Percentiles rank a stretch among this genome's conserved stretches.
These are phyloP conservation scores for Herminia tarsipennalis DNA, from an alignment of 2,888 invertebrate species.

Conservation along the genomic window DNA sequence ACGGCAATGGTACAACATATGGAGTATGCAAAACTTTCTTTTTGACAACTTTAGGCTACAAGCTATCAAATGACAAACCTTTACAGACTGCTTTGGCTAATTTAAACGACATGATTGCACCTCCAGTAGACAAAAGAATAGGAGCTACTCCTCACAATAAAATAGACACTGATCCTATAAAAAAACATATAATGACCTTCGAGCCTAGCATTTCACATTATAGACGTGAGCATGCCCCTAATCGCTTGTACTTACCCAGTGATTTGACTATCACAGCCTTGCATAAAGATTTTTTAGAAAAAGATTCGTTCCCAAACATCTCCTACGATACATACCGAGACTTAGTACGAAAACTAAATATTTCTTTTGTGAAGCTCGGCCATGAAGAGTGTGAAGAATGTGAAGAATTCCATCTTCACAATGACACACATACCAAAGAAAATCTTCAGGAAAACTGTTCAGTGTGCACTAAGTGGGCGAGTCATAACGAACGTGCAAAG, in stretches of 20 bases:
- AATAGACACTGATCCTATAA: constrained; percentile 9
- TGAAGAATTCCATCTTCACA: constrained; percentile 20
- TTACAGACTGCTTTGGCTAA: constrained; percentile 14
- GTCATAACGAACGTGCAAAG: constrained; percentile 10
- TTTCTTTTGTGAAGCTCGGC: constrained; percentile 22
- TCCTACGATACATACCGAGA: constrained; percentile 20
- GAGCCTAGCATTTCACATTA: too few species aligned
- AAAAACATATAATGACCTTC: too few species aligned
- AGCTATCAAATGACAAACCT: constrained; percentile 12
- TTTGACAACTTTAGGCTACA: constrained; percentile 16
- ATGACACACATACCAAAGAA: constrained; percentile 20
- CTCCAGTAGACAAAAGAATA: constrained; percentile 15
- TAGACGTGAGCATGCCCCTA: too few species aligned
- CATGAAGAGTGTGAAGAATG: constrained; percentile 27
- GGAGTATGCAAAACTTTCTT: constrained; percentile 14
- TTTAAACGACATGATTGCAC: constrained; percentile 9
- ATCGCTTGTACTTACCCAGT: too few species aligned
- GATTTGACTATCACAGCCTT: too few species aligned
- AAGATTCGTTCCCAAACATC: constrained; percentile 11
- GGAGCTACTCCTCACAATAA: constrained; percentile 14
- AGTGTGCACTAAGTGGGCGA: constrained; percentile 16
- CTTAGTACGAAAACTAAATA: constrained; percentile 19
- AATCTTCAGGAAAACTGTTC: constrained; percentile 17
- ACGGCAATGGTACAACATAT: neutral
- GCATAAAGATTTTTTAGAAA: too few species aligned